phyloP scores from a whole-genome alignment of 92 coral and sea anemone species.

The Actinernus sp. region DNA sequence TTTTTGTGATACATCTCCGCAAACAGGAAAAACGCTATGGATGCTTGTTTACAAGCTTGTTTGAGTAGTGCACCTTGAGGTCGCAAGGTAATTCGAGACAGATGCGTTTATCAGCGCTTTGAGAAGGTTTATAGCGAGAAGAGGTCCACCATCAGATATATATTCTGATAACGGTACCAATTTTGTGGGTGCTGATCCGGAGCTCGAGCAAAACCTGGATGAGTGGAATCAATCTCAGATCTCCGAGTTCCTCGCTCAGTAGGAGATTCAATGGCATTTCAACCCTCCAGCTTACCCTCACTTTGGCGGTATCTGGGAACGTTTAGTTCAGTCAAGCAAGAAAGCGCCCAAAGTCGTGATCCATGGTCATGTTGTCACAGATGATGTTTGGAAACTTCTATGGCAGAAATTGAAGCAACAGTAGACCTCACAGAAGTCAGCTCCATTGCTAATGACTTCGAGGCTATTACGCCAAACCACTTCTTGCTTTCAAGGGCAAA shows the following conservation, averaged over 20 bases:
- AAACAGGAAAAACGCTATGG: too few species aligned
- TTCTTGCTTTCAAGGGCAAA: slow-evolving; percentile 51
- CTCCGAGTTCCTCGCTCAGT: slow-evolving; percentile 8
- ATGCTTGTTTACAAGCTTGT: slow-evolving; percentile 48
- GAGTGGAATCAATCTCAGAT: slow-evolving; percentile 15
- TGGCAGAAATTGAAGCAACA: slow-evolving; percentile 42
- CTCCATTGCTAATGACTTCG: slow-evolving; percentile 43
- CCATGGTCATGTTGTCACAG: slow-evolving; percentile 20
- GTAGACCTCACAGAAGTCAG: slow-evolving; percentile 53
- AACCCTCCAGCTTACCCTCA: slow-evolving; percentile 30
- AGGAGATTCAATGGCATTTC: slow-evolving; percentile 23
- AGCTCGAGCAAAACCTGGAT: slow-evolving; percentile 13
- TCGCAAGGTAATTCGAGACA: slow-evolving; percentile 25
- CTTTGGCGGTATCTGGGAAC: slow-evolving; percentile 36
- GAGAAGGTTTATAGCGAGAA: slow-evolving; percentile 35
- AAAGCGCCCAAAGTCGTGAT: slow-evolving; percentile 32
- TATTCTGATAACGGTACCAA: too few species aligned
- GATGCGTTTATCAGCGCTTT: slow-evolving; percentile 53
- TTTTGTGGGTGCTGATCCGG: slow-evolving; percentile 33
- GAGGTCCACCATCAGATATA: too few species aligned
- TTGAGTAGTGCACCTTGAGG: slow-evolving; percentile 52
- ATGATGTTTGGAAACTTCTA: slow-evolving; percentile 14
- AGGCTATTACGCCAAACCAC: slow-evolving; percentile 65
- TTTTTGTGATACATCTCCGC: slow-evolving; percentile 30
- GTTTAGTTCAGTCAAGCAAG: slow-evolving; percentile 28